Conservation (phyloP, 2,113 vertebrate species). For the Dendropsophus ebraccatus region DNA sequence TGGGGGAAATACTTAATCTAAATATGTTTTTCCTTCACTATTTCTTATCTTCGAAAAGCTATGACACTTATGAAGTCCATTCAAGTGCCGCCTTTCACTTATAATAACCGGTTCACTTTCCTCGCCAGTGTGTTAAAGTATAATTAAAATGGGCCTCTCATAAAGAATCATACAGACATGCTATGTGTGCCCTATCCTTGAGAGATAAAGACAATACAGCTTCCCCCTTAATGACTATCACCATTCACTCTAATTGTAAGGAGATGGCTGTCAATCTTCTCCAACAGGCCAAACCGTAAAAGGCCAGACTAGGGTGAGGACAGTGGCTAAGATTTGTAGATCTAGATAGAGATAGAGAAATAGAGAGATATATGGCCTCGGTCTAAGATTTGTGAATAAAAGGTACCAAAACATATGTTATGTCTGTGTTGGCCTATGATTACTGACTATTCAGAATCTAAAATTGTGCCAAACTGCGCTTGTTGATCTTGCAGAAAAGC, state of each 20-base stretch:
- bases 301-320: not conserved
- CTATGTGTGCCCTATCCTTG: not conserved
- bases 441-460: no score
- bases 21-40: not conserved
- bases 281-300: no score
- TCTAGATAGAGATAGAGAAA: no score
- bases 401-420: no score
- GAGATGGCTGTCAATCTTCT: not conserved
- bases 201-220: not conserved
- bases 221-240: not conserved
- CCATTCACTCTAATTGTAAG: not conserved
- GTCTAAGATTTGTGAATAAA: no score
- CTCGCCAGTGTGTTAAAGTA: not conserved
- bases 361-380: no score
- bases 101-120: not conserved
- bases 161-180: not conserved
- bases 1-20: not conserved
- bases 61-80: conserved; percentile 5
- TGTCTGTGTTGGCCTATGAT: no score
- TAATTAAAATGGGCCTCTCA: not conserved
- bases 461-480: no score
- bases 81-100: not conserved
- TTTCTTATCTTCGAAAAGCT: not conserved
- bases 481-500: no score
- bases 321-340: not conserved